Evolutionary conservation across 2,888 invertebrate genomes (phyloP).

Genomic region (Ichneumoninae sp.): DNA sequence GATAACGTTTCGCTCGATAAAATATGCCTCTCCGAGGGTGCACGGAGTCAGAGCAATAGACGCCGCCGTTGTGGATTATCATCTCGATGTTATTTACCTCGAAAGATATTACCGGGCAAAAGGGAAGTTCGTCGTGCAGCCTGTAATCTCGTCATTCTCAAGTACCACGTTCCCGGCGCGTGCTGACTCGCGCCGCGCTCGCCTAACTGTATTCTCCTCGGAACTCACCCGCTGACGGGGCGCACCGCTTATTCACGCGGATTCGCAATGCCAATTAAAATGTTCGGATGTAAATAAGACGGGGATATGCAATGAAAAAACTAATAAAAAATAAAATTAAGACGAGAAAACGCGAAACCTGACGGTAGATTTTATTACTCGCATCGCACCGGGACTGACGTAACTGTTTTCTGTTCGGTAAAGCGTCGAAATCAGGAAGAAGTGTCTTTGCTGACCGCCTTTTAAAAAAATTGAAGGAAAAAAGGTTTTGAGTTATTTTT

Average conservation of each 20-base stretch:
- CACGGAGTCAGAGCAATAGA: not conserved
- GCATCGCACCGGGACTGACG: slow-evolving; percentile 47
- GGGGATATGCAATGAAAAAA: not conserved
- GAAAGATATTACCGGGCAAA: slow-evolving; percentile 46
- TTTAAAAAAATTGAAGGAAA: too few species aligned
- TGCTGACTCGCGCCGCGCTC: slow-evolving; percentile 64
- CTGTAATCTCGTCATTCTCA: slow-evolving; percentile 58
- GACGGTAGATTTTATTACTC: slow-evolving; percentile 40
- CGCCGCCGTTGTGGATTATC: not conserved
- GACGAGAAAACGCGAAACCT: not conserved
- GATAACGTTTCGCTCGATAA: not conserved
- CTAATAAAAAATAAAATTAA: not conserved
- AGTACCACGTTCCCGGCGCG: slow-evolving; percentile 60
- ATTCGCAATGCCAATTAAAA: slow-evolving; percentile 60
- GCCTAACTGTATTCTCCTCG: slow-evolving; percentile 56
- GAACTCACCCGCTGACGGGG: not conserved
- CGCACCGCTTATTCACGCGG: slow-evolving; percentile 57
- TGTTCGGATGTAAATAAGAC: slow-evolving; percentile 45
- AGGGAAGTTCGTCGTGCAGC: slow-evolving; percentile 45
- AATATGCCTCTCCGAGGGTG: not conserved
- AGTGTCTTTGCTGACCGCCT: slow-evolving; percentile 21
- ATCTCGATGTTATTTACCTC: slow-evolving; percentile 9
- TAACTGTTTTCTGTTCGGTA: slow-evolving; percentile 51
- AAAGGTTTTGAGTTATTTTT: too few species aligned
- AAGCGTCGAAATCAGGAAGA: slow-evolving; percentile 34